A percentile compares a stretch with the other conserved stretches of the same genome.
Conservation (phyloP, 2,797 vertebrate genomes). For the Gadopsis marmoratus region DNA sequence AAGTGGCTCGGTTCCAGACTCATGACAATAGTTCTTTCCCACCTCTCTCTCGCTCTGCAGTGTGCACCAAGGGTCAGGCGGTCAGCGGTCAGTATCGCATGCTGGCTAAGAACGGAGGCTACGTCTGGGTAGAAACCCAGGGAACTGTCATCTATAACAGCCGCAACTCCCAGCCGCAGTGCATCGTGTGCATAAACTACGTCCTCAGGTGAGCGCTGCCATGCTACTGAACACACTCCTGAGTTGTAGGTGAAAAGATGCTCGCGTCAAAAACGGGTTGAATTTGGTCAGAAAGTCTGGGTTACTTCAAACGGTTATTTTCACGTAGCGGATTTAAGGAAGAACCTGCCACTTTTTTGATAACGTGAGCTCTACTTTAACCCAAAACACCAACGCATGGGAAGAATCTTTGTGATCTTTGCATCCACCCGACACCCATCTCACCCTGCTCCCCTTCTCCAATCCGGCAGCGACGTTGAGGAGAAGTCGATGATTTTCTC, state of each 20-base stretch:
- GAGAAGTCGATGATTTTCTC: slow-evolving; percentile 93
- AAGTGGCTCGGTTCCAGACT: background rate
- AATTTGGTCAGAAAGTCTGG: background rate
- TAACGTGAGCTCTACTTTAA: background rate
- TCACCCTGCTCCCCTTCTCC: too few relatives aligned
- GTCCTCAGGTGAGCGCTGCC: slow-evolving; percentile 90
- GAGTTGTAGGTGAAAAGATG: background rate
- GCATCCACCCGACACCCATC: background rate
- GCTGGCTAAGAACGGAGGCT: slow-evolving; percentile 96
- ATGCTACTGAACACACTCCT: fast-evolving
- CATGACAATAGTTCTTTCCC: fast-evolving
- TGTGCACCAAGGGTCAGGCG: slow-evolving; percentile 96
- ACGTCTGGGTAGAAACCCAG: slow-evolving; percentile 97
- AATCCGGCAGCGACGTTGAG: slow-evolving; percentile 90
- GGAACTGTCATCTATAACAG: slow-evolving; percentile 97
- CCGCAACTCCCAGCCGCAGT: slow-evolving; percentile 97
- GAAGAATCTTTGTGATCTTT: background rate
- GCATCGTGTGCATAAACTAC: slow-evolving; percentile 96
- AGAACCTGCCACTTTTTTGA: background rate
- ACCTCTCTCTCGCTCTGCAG: slow-evolving; percentile 69
- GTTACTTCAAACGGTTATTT: background rate
- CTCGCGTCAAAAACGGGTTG: background rate
- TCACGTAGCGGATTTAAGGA: background rate
- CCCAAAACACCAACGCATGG: background rate
- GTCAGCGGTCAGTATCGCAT: slow-evolving; percentile 95